Percentiles rank a stretch among this genome's conserved stretches.
These are phyloP conservation scores for Anolis carolinensis DNA, from an alignment of 2,113 vertebrate species.

Conservation along the genomic window DNA sequence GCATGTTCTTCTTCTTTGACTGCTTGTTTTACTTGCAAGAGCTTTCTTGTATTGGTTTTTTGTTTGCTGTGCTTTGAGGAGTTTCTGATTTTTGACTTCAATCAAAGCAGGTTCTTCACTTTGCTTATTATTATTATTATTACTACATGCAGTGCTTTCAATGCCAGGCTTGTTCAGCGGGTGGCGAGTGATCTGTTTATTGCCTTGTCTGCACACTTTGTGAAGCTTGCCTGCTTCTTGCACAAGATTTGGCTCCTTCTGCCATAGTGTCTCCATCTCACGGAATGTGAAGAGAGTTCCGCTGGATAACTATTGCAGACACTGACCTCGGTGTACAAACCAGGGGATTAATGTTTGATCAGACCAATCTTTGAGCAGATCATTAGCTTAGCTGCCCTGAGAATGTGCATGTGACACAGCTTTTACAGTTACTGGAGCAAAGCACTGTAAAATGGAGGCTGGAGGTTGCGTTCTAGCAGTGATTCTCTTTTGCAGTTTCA, in stretches of 20 bases:
- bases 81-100: no score
- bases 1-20: no score
- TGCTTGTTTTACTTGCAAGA: no score
- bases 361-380: slow-evolving; percentile 9
- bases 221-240: background rate
- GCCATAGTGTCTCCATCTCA: background rate
- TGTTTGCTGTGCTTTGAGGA: no score
- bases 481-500: background rate
- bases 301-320: background rate
- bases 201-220: background rate
- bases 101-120: no score
- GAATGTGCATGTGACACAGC: slow-evolving; percentile 1
- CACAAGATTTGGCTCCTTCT: background rate
- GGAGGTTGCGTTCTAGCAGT: background rate
- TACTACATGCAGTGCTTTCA: background rate
- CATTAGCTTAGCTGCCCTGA: slow-evolving; percentile 7
- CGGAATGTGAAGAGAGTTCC: background rate
- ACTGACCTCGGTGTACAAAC: slow-evolving; percentile 8
- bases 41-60: no score
- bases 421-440: background rate
- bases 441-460: background rate
- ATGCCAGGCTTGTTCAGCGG: background rate
- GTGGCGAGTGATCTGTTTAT: background rate
- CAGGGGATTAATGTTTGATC: slow-evolving; percentile 11
- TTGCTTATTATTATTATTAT: no score